These are phyloP conservation scores for Acanthiza pusilla DNA, from an alignment of 2,797 vertebrate species.

Conservation along the genomic window DNA sequence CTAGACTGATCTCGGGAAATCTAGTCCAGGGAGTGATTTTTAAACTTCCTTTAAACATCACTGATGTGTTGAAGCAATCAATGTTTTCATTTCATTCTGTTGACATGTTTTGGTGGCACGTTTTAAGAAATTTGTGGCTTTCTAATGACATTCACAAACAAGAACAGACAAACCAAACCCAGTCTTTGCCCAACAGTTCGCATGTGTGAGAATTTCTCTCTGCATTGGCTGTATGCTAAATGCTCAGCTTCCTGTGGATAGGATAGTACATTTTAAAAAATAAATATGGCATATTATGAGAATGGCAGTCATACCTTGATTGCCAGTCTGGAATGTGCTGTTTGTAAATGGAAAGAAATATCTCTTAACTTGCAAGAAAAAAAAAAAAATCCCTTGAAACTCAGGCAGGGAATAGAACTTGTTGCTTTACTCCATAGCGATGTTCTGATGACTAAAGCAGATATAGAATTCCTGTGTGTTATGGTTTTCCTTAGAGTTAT, in stretches of 20 bases:
- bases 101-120: not conserved
- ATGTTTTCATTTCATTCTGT: not conserved
- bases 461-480: not conserved
- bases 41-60: not conserved
- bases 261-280: not conserved
- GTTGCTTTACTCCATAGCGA: not conserved
- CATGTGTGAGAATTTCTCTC: not conserved
- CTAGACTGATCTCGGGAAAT: not conserved
- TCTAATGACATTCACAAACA: not conserved
- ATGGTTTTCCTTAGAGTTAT: not conserved
- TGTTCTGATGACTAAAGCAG: not conserved
- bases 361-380: not conserved
- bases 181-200: accelerated
- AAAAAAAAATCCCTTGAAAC: not conserved
- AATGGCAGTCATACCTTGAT: not conserved
- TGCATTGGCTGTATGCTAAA: not conserved
- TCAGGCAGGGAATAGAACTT: not conserved
- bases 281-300: not conserved
- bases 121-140: not conserved
- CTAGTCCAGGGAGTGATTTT: not conserved
- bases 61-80: not conserved
- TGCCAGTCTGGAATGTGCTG: not conserved
- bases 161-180: not conserved
- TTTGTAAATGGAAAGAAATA: not conserved
- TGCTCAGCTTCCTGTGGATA: not conserved